phyloP scores from a whole-genome alignment of 2,888 invertebrate genomes.

The Allacma fusca region DNA sequence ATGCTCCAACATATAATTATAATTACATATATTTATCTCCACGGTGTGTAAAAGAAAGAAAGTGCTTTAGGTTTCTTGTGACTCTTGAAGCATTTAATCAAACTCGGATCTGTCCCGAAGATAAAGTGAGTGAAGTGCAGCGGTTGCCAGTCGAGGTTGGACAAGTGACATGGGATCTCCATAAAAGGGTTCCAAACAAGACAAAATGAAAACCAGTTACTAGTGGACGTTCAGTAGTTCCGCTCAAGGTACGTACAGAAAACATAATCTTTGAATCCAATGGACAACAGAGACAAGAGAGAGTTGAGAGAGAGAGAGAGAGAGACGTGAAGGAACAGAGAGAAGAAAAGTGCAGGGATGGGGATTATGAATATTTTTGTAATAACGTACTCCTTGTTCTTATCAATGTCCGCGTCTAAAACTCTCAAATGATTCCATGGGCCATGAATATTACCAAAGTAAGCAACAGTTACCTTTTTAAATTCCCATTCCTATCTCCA shows the following conservation, averaged over 20 bases:
- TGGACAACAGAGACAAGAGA: background rate
- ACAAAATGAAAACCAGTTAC: slow-evolving; percentile 24
- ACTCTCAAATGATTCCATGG: background rate
- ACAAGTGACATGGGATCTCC: slow-evolving; percentile 42
- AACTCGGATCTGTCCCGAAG: slow-evolving; percentile 26
- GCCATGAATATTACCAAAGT: background rate
- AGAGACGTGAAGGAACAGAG: background rate
- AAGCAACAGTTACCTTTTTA: background rate
- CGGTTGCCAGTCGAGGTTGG: background rate
- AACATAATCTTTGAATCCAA: slow-evolving; percentile 1
- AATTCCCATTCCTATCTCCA: background rate
- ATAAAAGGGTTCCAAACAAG: slow-evolving; percentile 39
- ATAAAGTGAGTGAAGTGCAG: slow-evolving; percentile 24
- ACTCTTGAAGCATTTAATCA: slow-evolving; percentile 19
- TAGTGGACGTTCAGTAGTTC: slow-evolving; percentile 17
- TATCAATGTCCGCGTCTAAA: slow-evolving; percentile 16
- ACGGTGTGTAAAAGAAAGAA: background rate
- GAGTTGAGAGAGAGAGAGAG: slow-evolving; percentile 4
- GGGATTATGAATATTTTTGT: slow-evolving; percentile 21
- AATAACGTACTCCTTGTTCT: background rate
- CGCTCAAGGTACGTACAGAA: background rate
- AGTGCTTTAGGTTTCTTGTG: slow-evolving; percentile 19
- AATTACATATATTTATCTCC: too few relatives aligned
- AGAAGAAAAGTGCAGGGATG: background rate
- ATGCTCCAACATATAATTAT: too few relatives aligned